Evolutionary conservation across 2,113 vertebrate species (phyloP), one percentile per base, ranked within the genome.

Genomic region (Podarcis raffonei): DNA sequence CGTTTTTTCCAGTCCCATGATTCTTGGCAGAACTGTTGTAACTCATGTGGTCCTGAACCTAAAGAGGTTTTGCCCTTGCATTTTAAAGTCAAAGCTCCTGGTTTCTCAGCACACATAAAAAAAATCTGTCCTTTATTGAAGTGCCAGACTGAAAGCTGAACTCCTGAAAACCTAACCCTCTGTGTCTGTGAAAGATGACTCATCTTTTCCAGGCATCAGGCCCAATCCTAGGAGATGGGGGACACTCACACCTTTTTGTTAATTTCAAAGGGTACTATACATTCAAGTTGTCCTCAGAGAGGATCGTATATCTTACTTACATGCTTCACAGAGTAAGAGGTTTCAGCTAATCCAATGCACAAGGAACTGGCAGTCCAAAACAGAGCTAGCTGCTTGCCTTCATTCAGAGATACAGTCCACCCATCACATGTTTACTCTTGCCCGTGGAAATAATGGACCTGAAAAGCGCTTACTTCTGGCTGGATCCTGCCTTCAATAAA

Each of bases 281-380:
- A 77, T 20, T 48, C n/a, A 68, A 3, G 18, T 57, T 69, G 8
- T 66, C 23, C 81, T 89, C 86, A 72, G 88, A 90, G 84, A 35
- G 1, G 4, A 85, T 75, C 91, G 23, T 69, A 16, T 1, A 68
- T 18, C 81, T 84, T 74, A 92, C 81, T 84, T 71, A 93, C 94
- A 0, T 96, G 97, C 97, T 94, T 95, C 81, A 97, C 6, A 6
- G 96, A 95, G 75, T 96, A 97, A 91, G 96, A 97, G 71, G 96
- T 97, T 3, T 95, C 97, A 71, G 95, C 90, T 92, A 98, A 89
- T 48, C 96, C 97, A 59, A 97, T 95, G 79, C 8, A 78, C 42
- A 8, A 78, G 25, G 76, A 59, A 80, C 57, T 80, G 42, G 48
- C 27, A 59, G 35, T 25, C 0, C 95, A 94, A 11, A 97, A 93